These are phyloP conservation scores for Spondyliosoma cantharus DNA, from an alignment of 2,797 vertebrate genomes.

Conservation along the genomic window DNA sequence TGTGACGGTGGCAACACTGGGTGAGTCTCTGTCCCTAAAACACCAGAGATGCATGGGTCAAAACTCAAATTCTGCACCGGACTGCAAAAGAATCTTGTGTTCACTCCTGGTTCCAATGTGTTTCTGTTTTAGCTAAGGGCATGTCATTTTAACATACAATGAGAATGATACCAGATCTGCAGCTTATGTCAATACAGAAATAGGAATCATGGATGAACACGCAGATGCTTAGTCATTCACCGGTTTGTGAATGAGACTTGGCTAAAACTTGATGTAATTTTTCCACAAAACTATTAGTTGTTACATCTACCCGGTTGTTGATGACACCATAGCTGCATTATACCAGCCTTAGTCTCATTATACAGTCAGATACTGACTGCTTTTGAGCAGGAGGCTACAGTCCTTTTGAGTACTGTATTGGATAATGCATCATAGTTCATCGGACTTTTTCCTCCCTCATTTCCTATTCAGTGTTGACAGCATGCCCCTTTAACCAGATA, in stretches of 20 bases:
- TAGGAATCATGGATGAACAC: constrained; percentile 4
- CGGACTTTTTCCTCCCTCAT: constrained; percentile 33
- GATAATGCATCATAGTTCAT: constrained; percentile 55
- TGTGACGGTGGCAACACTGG: constrained; percentile 91
- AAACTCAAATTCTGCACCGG: constrained; percentile 42
- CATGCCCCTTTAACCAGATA: constrained; percentile 31
- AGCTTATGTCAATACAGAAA: background rate
- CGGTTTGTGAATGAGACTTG: constrained; percentile 2
- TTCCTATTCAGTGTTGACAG: constrained; percentile 18
- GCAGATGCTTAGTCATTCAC: constrained; percentile 3
- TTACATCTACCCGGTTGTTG: constrained; percentile 6
- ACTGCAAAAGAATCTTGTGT: constrained; percentile 21
- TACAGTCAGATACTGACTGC: constrained; percentile 6
- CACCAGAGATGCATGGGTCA: constrained; percentile 58
- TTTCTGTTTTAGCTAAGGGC: background rate
- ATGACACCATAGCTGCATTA: constrained; percentile 17
- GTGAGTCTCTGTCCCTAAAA: constrained; percentile 85
- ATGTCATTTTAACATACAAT: no score
- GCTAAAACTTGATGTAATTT: constrained; percentile 1
- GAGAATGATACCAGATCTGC: background rate
- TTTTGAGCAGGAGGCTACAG: constrained; percentile 19
- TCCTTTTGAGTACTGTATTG: constrained; percentile 55
- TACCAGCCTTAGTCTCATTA: constrained; percentile 9
- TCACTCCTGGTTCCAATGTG: constrained; percentile 16
- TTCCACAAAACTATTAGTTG: background rate